Evolutionary conservation across 2,113 vertebrate genomes (phyloP), one percentile per base, ranked within the genome.

Genomic region (Xerus inauris): DNA sequence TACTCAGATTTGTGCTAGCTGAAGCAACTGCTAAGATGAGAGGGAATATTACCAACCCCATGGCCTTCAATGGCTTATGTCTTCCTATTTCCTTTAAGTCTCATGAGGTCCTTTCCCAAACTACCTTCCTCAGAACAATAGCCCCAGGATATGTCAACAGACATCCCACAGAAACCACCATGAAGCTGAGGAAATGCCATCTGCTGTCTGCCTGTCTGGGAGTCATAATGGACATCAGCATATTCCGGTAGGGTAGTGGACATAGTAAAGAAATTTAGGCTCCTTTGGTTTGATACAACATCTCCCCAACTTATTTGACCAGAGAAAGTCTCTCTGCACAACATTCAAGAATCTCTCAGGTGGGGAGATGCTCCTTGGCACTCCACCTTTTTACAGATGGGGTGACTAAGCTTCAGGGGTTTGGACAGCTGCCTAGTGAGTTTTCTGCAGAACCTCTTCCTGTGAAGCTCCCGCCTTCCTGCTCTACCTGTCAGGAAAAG

Each of bases 401-500:
- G 28, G 3, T 45, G 5, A 24, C 51, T 13, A 14, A 59, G 89
- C n/a, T 30, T 32, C 4, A 69, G 59, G n/a, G n/a, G 54, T 32
- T 10, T 1, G 14, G 16, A 12, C 0, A 0, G 28, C 30, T 71
- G 75, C 13, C 26, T 5, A 35, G 45, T 3, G n/a, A 26, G 19
- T 59, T 72, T 71, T 72, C 10, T 3, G 72, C 86, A 89, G 86
- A 81, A 32, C 3, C 84, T 24, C 28, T 76, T n/a, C 71, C 65
- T 22, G 12, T 6, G 76, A 77, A 6, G 72, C 76, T 91, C 32
- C 7, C 19, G 40, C 6, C 35, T 40, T 51, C 83, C 75, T 42
- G 80, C 20, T 57, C 59, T 26, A 16, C 35, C 67, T 35, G 51
- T 72, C 47, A 5, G 0, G 38, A 54, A 45, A 38, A 17, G 40